phyloP scores from a whole-genome alignment of 2,888 invertebrate genomes.

The Drosophila pseudotalamancana region DNA sequence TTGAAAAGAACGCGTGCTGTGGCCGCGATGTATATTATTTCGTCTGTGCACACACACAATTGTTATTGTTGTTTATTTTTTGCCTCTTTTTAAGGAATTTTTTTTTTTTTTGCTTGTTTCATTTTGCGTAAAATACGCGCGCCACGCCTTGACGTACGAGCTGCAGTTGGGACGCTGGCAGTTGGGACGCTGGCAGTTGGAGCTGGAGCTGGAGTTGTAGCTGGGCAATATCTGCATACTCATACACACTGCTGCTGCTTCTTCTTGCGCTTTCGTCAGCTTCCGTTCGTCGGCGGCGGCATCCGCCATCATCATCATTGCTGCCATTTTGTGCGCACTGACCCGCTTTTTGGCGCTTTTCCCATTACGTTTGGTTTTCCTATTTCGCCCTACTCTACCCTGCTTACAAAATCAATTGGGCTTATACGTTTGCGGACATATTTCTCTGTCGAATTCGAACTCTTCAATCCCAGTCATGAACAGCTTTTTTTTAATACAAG shows the following conservation, averaged over 20 bases:
- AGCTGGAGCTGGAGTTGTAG: constrained; percentile 6
- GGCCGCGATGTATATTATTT: constrained; percentile 51
- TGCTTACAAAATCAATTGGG: too few relatives aligned
- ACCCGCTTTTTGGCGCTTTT: constrained; percentile 75
- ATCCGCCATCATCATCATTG: constrained; percentile 73
- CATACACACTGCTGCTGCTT: constrained; percentile 37
- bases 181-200: constrained; percentile 1
- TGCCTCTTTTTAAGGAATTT: constrained; percentile 11
- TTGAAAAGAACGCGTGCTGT: constrained; percentile 35
- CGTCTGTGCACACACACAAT: constrained; percentile 37
- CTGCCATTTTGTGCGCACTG: constrained; percentile 75
- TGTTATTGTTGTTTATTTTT: constrained; percentile 28
- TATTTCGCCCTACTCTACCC: constrained; percentile 38
- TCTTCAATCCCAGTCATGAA: too few relatives aligned
- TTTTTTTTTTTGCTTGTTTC: constrained; percentile 49
- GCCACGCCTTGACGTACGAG: constrained; percentile 63
- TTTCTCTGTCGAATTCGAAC: too few relatives aligned
- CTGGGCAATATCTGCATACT: constrained; percentile 70
- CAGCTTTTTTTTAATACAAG: too few relatives aligned
- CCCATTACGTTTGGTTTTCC: constrained; percentile 72
- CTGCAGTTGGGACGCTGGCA: constrained; percentile 4
- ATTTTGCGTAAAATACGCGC: constrained; percentile 68
- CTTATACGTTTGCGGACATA: too few relatives aligned
- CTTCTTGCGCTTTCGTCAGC: constrained; percentile 55
- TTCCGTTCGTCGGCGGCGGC: constrained; percentile 53